Evolutionary conservation across 2,797 vertebrate species (phyloP).

Genomic region (Chromis chromis): DNA sequence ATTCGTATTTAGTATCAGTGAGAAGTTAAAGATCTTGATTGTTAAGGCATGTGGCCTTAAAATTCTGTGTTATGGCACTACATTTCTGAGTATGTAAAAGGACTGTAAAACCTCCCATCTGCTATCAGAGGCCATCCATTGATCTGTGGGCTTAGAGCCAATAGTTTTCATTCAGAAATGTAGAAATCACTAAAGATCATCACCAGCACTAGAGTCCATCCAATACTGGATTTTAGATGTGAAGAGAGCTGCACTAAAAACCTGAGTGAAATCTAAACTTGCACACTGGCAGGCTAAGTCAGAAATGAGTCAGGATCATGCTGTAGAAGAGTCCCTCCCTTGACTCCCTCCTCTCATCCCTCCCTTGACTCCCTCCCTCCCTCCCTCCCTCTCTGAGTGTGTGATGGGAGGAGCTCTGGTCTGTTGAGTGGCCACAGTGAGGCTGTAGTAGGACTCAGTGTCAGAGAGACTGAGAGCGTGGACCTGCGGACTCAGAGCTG

Average conservation of each 20-base stretch:
- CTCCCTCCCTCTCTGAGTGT: slow-evolving; percentile 16
- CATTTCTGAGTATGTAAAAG: too few relatives aligned
- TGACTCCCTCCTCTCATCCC: slow-evolving; percentile 3
- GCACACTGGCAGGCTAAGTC: neutral
- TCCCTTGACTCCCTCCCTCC: slow-evolving; percentile 1
- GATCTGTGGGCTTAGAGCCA: too few relatives aligned
- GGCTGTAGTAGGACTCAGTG: slow-evolving; percentile 75
- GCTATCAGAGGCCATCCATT: too few relatives aligned
- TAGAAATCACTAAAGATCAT: too few relatives aligned
- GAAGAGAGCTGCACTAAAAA: neutral
- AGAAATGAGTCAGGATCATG: slow-evolving; percentile 30
- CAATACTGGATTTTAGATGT: too few relatives aligned
- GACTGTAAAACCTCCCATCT: too few relatives aligned
- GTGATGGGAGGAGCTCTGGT: slow-evolving; percentile 72
- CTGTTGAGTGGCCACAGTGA: slow-evolving; percentile 60
- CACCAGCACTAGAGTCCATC: too few relatives aligned
- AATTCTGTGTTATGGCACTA: too few relatives aligned
- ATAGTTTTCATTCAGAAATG: too few relatives aligned
- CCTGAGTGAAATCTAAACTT: neutral
- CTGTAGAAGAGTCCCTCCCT: slow-evolving; percentile 9
- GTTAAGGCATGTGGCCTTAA: too few relatives aligned
- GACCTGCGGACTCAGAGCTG: slow-evolving; percentile 69
- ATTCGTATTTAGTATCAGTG: too few relatives aligned
- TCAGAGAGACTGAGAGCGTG: slow-evolving; percentile 66
- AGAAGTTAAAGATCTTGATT: too few relatives aligned